Conservation (phyloP, 2,888 invertebrate genomes). For the Rambutsinella grinnellia region DNA sequence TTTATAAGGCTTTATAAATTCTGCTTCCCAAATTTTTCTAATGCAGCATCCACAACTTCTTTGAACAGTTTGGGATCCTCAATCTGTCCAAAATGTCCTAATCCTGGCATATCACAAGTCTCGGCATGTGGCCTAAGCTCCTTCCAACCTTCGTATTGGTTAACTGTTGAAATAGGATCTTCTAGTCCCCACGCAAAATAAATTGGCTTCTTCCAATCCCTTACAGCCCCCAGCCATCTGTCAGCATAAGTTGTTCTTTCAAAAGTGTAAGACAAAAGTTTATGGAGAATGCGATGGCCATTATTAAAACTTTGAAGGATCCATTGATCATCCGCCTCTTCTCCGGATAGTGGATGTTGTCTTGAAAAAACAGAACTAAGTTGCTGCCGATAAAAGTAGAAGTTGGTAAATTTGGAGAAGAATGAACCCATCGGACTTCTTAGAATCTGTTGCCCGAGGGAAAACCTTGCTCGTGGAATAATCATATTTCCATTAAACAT, state of each 20-base stretch:
- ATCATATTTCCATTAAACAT: slow-evolving; percentile 61
- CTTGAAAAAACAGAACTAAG: slow-evolving; percentile 52
- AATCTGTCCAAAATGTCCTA: slow-evolving; percentile 58
- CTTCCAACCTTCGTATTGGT: slow-evolving; percentile 49
- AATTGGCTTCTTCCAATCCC: slow-evolving; percentile 48
- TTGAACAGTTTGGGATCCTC: slow-evolving; percentile 52
- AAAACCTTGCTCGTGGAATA: slow-evolving; percentile 45
- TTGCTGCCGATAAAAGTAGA: slow-evolving; percentile 50
- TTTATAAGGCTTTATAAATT: too few relatives aligned
- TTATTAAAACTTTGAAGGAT: slow-evolving; percentile 33
- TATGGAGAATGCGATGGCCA: slow-evolving; percentile 53
- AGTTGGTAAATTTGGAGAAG: slow-evolving; percentile 46
- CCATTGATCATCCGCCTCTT: slow-evolving; percentile 58
- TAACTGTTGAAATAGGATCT: slow-evolving; percentile 46
- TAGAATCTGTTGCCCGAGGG: slow-evolving; percentile 56
- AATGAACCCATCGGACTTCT: slow-evolving; percentile 44
- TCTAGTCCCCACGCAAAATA: slow-evolving; percentile 55
- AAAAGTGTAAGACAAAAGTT: slow-evolving; percentile 58
- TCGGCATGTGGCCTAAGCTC: slow-evolving; percentile 50
- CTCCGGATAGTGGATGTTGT: slow-evolving; percentile 39
- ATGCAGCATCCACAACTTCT: slow-evolving; percentile 40
- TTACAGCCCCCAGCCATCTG: slow-evolving; percentile 53
- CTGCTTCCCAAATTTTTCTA: slow-evolving; percentile 41
- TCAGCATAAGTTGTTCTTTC: slow-evolving; percentile 49
- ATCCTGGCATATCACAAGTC: slow-evolving; percentile 37